Conservation (phyloP, 2,113 vertebrate species). For the Corvus cornix region DNA sequence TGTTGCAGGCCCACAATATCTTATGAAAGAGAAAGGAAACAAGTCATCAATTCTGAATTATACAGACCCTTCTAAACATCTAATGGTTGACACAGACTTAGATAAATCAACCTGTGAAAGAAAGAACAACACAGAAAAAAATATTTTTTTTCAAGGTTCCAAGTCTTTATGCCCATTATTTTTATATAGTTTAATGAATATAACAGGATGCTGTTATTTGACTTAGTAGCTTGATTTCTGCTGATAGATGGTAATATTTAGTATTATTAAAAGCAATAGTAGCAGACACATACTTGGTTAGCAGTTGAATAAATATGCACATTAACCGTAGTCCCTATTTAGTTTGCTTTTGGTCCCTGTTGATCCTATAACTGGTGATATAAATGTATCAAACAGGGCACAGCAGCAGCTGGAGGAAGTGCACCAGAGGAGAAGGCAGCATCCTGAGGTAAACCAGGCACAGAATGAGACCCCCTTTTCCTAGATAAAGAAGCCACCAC, state of each 20-base stretch:
- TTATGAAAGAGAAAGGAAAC: not conserved
- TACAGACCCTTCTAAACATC: not conserved
- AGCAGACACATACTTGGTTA: rapidly evolving
- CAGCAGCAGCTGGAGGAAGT: rapidly evolving
- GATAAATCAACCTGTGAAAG: not conserved
- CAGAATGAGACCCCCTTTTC: not conserved
- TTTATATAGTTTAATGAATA: not conserved
- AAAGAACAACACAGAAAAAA: not conserved
- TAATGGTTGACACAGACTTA: not conserved
- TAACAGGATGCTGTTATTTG: not conserved
- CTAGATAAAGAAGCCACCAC: not conserved
- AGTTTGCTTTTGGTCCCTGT: not conserved
- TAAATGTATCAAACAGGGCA: not conserved
- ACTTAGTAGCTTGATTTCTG: not conserved
- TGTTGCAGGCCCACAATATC: not conserved
- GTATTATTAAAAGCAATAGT: not conserved
- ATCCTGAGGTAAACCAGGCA: not conserved
- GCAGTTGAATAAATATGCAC: not conserved
- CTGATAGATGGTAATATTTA: not conserved
- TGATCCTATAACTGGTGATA: not conserved
- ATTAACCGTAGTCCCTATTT: not conserved
- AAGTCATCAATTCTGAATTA: not conserved
- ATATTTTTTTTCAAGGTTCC: not conserved
- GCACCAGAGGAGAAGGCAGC: not conserved
- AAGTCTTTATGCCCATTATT: not conserved